These are phyloP conservation scores for Ceratothoa steindachneri DNA, from an alignment of 2,888 invertebrate genomes.

Conservation along the genomic window DNA sequence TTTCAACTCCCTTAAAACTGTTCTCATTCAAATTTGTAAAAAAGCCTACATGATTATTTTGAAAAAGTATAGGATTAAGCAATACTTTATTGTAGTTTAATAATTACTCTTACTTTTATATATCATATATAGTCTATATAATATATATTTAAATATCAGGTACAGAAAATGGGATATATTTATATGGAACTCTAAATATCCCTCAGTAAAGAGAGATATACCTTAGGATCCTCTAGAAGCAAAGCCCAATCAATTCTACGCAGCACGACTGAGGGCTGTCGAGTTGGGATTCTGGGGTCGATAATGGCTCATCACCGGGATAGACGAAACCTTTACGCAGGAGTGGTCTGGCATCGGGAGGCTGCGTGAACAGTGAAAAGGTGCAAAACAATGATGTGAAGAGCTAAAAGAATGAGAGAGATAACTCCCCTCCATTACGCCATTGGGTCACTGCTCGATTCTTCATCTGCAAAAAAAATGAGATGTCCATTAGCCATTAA, in stretches of 20 bases:
- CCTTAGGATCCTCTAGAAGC: neutral
- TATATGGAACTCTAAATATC: conserved; percentile 15
- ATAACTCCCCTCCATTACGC: conserved; percentile 47
- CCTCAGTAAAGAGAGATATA: conserved; percentile 19
- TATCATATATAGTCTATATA: neutral
- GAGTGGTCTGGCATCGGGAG: neutral
- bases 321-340: neutral
- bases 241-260: neutral
- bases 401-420: conserved; percentile 46
- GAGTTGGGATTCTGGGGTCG: neutral
- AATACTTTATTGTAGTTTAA: neutral
- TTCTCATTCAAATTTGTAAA: neutral
- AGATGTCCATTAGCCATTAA: too few relatives aligned
- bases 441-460: conserved; percentile 47
- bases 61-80: neutral
- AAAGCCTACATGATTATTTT: neutral
- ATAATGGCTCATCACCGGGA: too few relatives aligned
- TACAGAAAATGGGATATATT: conserved; percentile 12
- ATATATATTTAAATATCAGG: conserved; percentile 1
- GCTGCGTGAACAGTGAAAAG: neutral
- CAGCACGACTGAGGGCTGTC: conserved; percentile 17
- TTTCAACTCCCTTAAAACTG: neutral
- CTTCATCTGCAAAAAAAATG: conserved; percentile 38
- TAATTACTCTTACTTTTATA: neutral
- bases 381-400: neutral